phyloP scores from a whole-genome alignment of 2,888 invertebrate species.

The Tiliacea citrago region DNA sequence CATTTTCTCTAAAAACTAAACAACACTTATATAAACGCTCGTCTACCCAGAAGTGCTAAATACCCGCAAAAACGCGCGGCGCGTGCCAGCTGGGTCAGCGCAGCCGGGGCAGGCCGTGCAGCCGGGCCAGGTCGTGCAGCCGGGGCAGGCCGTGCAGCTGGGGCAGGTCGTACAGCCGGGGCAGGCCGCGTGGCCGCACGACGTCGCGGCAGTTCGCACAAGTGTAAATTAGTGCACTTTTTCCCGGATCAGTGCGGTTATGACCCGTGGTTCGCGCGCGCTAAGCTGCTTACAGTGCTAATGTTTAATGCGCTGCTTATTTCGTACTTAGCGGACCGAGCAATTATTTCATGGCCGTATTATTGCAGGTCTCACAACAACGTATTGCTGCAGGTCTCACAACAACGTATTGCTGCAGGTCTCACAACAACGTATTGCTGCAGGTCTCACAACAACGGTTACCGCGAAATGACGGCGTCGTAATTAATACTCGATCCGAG shows the following conservation, averaged over 20 bases:
- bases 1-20: background rate
- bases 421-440: constrained; percentile 21
- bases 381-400: constrained; percentile 21
- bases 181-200: background rate
- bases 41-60: background rate
- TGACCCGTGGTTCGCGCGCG: constrained; percentile 34
- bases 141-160: too few species aligned
- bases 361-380: constrained; percentile 19
- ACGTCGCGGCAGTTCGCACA: constrained; percentile 18
- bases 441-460: constrained; percentile 17
- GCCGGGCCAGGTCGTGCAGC: too few species aligned
- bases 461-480: constrained; percentile 22
- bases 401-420: constrained; percentile 23
- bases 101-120: background rate
- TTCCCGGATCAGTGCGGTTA: constrained; percentile 55
- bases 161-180: too few species aligned
- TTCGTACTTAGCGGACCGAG: constrained; percentile 59
- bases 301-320: constrained; percentile 68
- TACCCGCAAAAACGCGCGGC: background rate
- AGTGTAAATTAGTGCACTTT: constrained; percentile 58
- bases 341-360: constrained; percentile 29
- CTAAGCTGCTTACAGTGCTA: constrained; percentile 70
- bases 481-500: constrained; percentile 46
- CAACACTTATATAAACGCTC: background rate
- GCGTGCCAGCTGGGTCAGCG: background rate